Conservation (phyloP, 2,113 vertebrate genomes). For the Typhlomys cinereus region DNA sequence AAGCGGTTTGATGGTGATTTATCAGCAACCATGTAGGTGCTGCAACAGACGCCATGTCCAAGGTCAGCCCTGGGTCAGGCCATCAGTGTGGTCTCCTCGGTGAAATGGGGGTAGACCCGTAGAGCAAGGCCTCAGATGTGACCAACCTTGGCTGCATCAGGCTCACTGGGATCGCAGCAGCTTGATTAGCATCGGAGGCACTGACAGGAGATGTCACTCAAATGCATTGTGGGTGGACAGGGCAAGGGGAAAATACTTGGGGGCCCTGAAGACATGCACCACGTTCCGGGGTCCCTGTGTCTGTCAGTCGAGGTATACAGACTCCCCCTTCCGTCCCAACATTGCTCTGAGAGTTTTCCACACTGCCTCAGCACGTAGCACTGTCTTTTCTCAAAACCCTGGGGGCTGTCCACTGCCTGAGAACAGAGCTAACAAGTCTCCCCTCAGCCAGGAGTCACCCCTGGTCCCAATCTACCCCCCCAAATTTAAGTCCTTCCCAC, state of each 20-base stretch:
- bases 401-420: neutral
- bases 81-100: neutral
- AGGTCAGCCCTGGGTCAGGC: neutral
- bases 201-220: fast-evolving
- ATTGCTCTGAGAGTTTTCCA: neutral
- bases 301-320: neutral
- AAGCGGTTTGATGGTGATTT: no score
- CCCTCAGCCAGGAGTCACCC: neutral
- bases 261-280: fast-evolving
- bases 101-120: no score
- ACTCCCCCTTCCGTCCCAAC: neutral
- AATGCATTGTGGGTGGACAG: fast-evolving
- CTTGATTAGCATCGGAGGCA: neutral
- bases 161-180: neutral
- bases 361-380: neutral
- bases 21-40: no score
- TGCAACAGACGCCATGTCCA: neutral
- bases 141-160: neutral
- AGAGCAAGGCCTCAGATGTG: neutral
- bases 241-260: fast-evolving
- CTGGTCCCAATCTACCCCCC: neutral
- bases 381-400: neutral
- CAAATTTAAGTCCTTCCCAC: neutral
- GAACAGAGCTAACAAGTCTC: neutral
- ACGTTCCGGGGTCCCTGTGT: neutral